Evolutionary conservation across 53 echinoderm and acorn worm genomes (phyloP).

Genomic region (Holothuria leucospilota): DNA sequence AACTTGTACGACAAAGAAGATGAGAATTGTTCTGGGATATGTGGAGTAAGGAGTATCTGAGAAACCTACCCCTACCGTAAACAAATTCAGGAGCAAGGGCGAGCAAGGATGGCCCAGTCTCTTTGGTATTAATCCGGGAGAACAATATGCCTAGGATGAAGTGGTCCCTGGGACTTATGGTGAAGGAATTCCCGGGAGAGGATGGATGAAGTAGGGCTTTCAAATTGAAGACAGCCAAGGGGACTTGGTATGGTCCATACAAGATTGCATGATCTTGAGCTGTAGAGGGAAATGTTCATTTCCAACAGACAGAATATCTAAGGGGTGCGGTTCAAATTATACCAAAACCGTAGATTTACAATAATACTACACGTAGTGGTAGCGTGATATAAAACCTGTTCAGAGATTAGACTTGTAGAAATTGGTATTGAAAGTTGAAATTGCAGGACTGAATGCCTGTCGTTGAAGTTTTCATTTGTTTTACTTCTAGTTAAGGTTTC

Average conservation of each 20-base stretch:
- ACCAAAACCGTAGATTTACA: not conserved
- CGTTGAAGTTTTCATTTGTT: too few relatives aligned
- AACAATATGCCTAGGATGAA: constrained; percentile 51
- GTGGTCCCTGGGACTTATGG: constrained; percentile 48
- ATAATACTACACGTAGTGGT: constrained; percentile 40
- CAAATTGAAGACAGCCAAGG: constrained; percentile 38
- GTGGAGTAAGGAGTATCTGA: not conserved
- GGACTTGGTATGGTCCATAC: constrained; percentile 22
- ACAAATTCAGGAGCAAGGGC: constrained; percentile 19
- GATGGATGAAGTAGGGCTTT: constrained; percentile 25
- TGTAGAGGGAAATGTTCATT: constrained; percentile 19
- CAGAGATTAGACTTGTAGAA: not conserved
- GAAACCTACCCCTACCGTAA: not conserved
- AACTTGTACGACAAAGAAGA: not conserved
- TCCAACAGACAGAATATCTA: constrained; percentile 22
- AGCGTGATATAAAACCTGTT: not conserved
- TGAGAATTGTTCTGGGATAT: not conserved
- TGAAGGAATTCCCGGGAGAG: constrained; percentile 32
- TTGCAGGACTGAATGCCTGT: too few relatives aligned
- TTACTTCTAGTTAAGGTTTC: too few relatives aligned
- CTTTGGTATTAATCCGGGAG: constrained; percentile 28
- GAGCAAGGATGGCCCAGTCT: constrained; percentile 31
- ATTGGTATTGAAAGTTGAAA: too few relatives aligned
- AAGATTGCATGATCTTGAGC: constrained; percentile 47
- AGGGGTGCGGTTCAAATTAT: not conserved